A percentile compares a stretch with the other conserved stretches of the same genome.
Conservation (phyloP, 2,888 invertebrate genomes). For the Bombylius major region DNA sequence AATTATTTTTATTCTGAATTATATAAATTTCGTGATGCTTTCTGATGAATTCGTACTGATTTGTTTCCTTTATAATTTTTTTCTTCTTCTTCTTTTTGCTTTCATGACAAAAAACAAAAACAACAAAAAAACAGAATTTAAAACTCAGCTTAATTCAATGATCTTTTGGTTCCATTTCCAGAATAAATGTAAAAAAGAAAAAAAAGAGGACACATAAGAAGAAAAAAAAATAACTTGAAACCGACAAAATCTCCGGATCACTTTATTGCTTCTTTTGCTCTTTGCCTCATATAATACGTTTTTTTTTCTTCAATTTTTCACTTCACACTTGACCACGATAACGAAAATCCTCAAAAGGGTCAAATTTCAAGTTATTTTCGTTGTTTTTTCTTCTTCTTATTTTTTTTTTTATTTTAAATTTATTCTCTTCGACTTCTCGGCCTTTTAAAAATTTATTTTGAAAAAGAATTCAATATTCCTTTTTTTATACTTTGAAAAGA, state of each 20-base stretch:
- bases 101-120: no score
- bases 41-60: no score
- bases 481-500: background rate
- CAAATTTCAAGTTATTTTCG: slow-evolving; percentile 3
- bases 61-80: no score
- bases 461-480: background rate
- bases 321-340: slow-evolving; percentile 8
- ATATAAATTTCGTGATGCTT: no score
- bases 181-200: no score
- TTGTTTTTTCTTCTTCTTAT: background rate
- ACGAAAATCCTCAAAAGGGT: slow-evolving; percentile 8
- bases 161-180: background rate
- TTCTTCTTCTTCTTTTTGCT: no score
- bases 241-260: background rate
- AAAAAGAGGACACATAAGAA: no score
- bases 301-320: background rate
- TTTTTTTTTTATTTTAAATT: background rate
- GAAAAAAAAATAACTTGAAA: background rate
- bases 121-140: no score
- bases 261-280: background rate
- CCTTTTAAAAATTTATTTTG: slow-evolving; percentile 7
- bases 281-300: no score
- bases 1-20: no score
- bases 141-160: background rate
- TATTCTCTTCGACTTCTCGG: slow-evolving; percentile 5